Base-by-base conservation (phyloP, 2,888 invertebrate genomes). In the Heterodera filipjevi region DNA sequence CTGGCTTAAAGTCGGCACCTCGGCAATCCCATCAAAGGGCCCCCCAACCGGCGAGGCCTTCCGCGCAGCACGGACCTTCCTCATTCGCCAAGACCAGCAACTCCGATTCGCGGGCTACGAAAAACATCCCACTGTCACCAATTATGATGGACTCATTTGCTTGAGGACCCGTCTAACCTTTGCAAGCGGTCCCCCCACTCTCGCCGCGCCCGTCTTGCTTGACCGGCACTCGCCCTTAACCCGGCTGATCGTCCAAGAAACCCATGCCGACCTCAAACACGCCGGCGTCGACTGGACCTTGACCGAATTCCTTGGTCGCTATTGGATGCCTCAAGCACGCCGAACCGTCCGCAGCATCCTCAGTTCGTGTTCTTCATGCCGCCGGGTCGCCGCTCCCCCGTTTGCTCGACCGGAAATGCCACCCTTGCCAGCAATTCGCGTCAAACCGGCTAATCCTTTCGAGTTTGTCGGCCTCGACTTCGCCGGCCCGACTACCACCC, bases 381-480 rank as follows among this genome's bases (percentile, higher is more conserved):
- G n/a, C n/a, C n/a, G n/a, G n/a, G n/a, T n/a, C n/a, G n/a, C n/a
- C n/a, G n/a, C n/a, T n/a, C n/a, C n/a, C n/a, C n/a, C n/a, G n/a
- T n/a, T n/a, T n/a, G n/a, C n/a, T n/a, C n/a, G n/a, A n/a, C n/a
- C n/a, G n/a, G n/a, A n/a, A n/a, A n/a, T n/a, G n/a, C n/a, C n/a
- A n/a, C n/a, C n/a, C n/a, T n/a, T n/a, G n/a, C n/a, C n/a, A n/a
- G n/a, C n/a, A n/a, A n/a, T n/a, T n/a, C n/a, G n/a, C n/a, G n/a
- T n/a, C n/a, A n/a, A n/a, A n/a, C n/a, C n/a, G n/a, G n/a, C n/a
- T 6, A 27, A 8, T 12, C 82, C 84, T 0, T 84, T 85, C 77
- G 44, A 78, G 22, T 35, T 72, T n/a, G 75, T 66, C 22, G 85
- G 85, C 14, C 12, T 83, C 1, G 85, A 85, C 32, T 79, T 78